These are phyloP conservation scores for Halcyon senegalensis DNA, from an alignment of 2,113 vertebrate species.

Conservation along the genomic window DNA sequence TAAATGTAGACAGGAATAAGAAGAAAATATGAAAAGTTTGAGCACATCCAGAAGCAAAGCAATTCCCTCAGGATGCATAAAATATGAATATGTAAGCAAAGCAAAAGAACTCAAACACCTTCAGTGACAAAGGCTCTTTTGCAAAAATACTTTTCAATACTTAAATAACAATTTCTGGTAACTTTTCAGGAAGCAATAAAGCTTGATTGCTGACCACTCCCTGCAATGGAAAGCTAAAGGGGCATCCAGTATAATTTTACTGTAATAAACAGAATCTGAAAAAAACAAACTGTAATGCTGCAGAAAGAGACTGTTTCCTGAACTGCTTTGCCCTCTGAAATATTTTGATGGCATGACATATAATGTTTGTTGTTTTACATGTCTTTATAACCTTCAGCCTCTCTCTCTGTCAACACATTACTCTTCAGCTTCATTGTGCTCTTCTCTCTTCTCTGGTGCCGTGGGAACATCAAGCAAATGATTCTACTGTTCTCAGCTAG, in stretches of 20 bases:
- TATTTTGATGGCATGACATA: constrained; percentile 29
- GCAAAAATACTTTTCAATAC: neutral
- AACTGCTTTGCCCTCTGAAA: constrained; percentile 17
- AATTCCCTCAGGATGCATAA: neutral
- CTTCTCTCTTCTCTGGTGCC: constrained; percentile 41
- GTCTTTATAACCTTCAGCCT: constrained; percentile 46
- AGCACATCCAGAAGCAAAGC: neutral
- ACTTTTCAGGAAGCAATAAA: neutral
- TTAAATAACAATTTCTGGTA: neutral
- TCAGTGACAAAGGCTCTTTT: neutral
- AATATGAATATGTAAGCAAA: neutral
- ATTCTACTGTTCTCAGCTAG: constrained; percentile 44
- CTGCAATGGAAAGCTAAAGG: neutral
- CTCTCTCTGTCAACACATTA: constrained; percentile 46
- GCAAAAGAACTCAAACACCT: neutral
- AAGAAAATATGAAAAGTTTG: neutral
- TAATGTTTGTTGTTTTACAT: constrained; percentile 56
- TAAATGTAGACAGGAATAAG: neutral
- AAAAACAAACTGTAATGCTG: neutral
- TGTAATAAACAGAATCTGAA: neutral
- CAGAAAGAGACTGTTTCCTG: constrained; percentile 13
- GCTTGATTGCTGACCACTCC: neutral
- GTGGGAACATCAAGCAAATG: constrained; percentile 56
- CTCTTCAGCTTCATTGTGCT: constrained; percentile 37
- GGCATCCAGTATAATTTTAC: neutral